A percentile compares a stretch with the other conserved stretches of the same genome.
phyloP scores from a whole-genome alignment of 2,797 vertebrate species.

The Agapornis canus region DNA sequence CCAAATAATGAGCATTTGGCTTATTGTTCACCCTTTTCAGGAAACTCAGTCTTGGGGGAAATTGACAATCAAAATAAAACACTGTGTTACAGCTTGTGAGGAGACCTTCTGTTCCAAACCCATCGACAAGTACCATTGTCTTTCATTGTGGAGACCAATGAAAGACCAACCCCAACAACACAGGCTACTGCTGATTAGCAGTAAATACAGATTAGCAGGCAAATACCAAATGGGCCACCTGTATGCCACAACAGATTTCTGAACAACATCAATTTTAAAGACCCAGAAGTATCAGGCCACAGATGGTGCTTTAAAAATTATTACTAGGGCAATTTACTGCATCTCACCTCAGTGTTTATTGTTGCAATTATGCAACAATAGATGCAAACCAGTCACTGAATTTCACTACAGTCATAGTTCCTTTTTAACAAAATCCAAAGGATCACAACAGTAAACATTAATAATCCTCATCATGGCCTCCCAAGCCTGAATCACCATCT shows the following conservation, averaged over 20 bases:
- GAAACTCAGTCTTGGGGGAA: conserved; percentile 5
- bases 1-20: conserved; percentile 65
- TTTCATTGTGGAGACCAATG: not conserved
- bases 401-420: not conserved
- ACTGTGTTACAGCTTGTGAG: not conserved
- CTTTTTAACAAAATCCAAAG: not conserved
- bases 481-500: not conserved
- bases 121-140: not conserved
- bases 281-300: not conserved
- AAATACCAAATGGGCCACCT: not conserved
- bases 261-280: not conserved
- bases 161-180: not conserved
- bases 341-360: not conserved
- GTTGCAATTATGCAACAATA: not conserved
- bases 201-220: not conserved
- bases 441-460: not conserved
- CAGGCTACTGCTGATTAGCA: not conserved
- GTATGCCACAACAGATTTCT: not conserved
- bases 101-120: not conserved
- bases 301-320: conserved; percentile 34
- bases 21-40: conserved; percentile 62
- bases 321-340: not conserved
- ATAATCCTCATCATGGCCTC: not conserved
- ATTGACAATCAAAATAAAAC: conserved; percentile 18
- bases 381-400: not conserved